Conservation (phyloP, 2,888 invertebrate genomes). For the Ectropis crepuscularia region DNA sequence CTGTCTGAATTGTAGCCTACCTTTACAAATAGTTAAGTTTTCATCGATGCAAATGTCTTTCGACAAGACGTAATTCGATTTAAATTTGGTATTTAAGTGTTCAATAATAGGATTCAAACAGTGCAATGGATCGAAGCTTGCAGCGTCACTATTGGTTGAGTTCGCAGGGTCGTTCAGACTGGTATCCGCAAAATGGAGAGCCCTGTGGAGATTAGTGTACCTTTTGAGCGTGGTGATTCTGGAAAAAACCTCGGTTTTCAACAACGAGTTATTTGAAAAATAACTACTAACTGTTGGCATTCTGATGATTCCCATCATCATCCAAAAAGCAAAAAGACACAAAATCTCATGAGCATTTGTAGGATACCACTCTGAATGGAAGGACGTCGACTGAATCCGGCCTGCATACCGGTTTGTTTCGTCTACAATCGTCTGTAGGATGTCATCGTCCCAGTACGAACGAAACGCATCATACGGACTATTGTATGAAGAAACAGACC, state of each 20-base stretch:
- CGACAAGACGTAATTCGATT: constrained; percentile 8
- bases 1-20: constrained; percentile 26
- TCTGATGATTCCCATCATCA: constrained; percentile 20
- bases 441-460: no score
- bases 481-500: not conserved
- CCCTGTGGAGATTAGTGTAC: not conserved
- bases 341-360: not conserved
- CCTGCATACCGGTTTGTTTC: no score
- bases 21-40: constrained; percentile 36
- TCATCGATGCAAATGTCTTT: constrained; percentile 38
- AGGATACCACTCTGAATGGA: not conserved
- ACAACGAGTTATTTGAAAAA: not conserved
- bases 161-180: no score
- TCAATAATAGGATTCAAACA: not conserved
- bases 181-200: not conserved
- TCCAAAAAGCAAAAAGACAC: constrained; percentile 9
- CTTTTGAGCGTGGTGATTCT: not conserved
- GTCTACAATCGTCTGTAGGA: no score
- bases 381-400: no score
- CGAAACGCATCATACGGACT: not conserved
- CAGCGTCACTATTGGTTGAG: not conserved
- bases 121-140: constrained; percentile 5
- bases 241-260: constrained; percentile 4
- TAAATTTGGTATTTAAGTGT: constrained; percentile 13
- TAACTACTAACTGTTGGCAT: constrained; percentile 18